Evolutionary conservation across 2,888 invertebrate species (phyloP), one percentile per base, ranked within the genome.

Genomic region (Platerodrilus igneus): DNA sequence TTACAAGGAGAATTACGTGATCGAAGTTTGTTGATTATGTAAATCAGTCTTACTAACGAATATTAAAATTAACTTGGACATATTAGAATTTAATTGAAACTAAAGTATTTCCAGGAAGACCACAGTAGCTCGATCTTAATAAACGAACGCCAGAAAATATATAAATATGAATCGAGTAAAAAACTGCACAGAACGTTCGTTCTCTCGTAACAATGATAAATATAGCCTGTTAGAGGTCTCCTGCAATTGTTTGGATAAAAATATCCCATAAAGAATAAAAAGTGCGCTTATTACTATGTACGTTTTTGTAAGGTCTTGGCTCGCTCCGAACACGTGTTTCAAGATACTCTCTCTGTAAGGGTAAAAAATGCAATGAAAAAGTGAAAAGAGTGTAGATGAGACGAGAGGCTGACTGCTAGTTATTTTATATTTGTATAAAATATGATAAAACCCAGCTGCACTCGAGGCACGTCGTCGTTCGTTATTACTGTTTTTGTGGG

Each of bases 241-340:
- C 44, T 39, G 44, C 44, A 40, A 40, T 44, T 44, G 44, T 44
- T 39, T 36, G 28, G 46, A 35, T 37, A 47, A 43, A 46, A 46
- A 45, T 43, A 45, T 35, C n/a, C n/a, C 37, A 44, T 46, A 41
- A 31, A 40, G 41, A 48, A 48, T 41, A 45, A 39, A n/a, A n/a
- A n/a, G n/a, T n/a, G 35, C 26, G 30, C 40, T 44, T 45, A 45
- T 44, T 48, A n/a, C n/a, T n/a, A 45, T 41, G 30, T 36, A 37
- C 32, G 37, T 50, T 50, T 50, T 50, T 44, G 44, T 44, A 14
- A 19, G 4, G 36, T 23, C 37, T 41, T 52, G 52, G 52, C 52
- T 50, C 52, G 43, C 50, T 52, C 36, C 49, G 50, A 52, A 52
- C 52, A 52, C 52, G 52, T 52, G 52, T 51, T 39, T 37, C 23